These are phyloP conservation scores for Myotis daubentonii DNA, from an alignment of 2,797 vertebrate genomes.

Conservation along the genomic window DNA sequence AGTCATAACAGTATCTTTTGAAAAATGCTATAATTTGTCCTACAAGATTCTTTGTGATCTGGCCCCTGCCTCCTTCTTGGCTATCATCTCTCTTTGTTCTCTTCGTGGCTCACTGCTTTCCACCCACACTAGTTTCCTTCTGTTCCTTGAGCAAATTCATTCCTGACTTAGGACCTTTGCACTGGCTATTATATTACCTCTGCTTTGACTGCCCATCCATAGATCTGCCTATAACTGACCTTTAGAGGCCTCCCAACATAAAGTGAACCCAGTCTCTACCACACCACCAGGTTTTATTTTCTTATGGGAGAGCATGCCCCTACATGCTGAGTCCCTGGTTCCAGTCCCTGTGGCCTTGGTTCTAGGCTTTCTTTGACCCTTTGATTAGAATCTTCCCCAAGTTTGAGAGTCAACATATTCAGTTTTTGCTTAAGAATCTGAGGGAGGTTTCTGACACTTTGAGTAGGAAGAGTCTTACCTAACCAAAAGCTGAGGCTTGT, in stretches of 20 bases:
- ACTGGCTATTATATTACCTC: not conserved
- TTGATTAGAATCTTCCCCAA: not conserved
- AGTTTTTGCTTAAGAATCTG: conserved; percentile 51
- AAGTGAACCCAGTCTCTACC: not conserved
- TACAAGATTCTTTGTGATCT: not conserved
- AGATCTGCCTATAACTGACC: not conserved
- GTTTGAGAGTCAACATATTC: not conserved
- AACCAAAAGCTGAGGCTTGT: not conserved
- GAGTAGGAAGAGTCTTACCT: not conserved
- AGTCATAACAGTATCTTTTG: not conserved
- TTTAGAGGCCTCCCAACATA: not conserved
- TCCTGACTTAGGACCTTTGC: not conserved
- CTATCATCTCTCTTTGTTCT: not conserved
- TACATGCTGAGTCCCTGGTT: not conserved
- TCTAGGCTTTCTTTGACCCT: not conserved
- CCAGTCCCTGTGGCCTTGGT: not conserved
- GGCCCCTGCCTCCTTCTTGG: not conserved
- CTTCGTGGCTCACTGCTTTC: not conserved
- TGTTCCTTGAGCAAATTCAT: not conserved
- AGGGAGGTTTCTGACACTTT: conserved; percentile 2
- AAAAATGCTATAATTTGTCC: not conserved
- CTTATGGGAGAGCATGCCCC: not conserved
- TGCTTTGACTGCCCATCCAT: not conserved
- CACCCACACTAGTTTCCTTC: not conserved
- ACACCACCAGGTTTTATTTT: not conserved